Evolutionary conservation across 2,888 invertebrate genomes (phyloP), one percentile per base, ranked within the genome.

Genomic region (Sympetrum striolatum): DNA sequence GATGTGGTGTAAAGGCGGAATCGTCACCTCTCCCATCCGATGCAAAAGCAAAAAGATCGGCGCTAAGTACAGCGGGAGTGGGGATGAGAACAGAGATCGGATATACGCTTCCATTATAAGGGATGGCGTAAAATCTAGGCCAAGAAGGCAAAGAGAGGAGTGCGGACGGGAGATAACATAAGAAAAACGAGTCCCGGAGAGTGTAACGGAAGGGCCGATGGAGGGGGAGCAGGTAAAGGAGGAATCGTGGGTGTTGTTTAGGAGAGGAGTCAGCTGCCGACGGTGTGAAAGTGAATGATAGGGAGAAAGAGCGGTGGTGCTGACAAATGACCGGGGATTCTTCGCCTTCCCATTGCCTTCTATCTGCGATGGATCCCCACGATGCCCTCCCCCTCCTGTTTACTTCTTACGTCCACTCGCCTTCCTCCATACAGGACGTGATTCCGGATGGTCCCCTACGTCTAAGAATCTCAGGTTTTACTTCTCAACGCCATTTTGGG

Each of bases 111-210:
- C 82, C 82, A 82, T 82, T 82, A 53, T 81, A 81, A 81, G 14
- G 48, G 81, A 48, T 48, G 48, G 81, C 82, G 58, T 82, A 58
- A 82, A 82, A 82, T 82, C 82, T 82, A 82, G 82, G 82, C 82
- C 82, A 82, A 53, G 48, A 82, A 82, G 82, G 82, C 53, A 82
- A 58, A 58, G 48, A 44, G 25, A 81, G 60, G 60, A 60, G n/a
- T 18, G n/a, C 15, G 80, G 22, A 37, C 2, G 35, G 39, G 37
- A 39, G 80, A 39, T 22, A 8, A 35, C 25, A 15, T 80, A 37
- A 80, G 80, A 80, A 39, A 73, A 39, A 80, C 18, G 22, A n/a
- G 81, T 14, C 25, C 25, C 25, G 53, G 82, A 35, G 35, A 25
- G 81, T 25, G 48, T 1, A 39, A 39, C n/a, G 48, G 48, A 48